phyloP scores from a whole-genome alignment of 2,113 vertebrate genomes.

The Microtus richardsoni region DNA sequence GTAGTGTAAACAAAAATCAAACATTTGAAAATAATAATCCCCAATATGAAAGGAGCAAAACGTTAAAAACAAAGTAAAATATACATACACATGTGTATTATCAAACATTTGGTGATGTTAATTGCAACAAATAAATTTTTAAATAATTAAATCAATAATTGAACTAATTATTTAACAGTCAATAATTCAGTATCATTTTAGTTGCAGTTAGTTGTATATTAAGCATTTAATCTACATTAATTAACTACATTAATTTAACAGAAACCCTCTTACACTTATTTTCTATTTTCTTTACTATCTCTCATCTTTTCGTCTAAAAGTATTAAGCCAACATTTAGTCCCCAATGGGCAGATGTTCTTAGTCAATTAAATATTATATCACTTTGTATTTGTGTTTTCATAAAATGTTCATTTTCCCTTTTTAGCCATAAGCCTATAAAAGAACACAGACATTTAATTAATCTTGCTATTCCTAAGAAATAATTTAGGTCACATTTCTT shows the following conservation, averaged over 20 bases:
- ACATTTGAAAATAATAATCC: no score
- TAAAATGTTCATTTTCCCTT: not conserved
- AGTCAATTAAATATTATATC: not conserved
- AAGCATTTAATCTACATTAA: slow-evolving; percentile 6
- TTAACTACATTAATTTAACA: not conserved
- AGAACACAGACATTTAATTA: not conserved
- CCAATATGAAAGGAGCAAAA: not conserved
- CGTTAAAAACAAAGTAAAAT: not conserved
- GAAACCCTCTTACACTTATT: not conserved
- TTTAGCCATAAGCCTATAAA: not conserved
- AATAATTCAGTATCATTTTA: not conserved
- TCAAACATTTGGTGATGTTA: not conserved
- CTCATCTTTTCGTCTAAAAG: not conserved
- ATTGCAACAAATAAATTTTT: not conserved
- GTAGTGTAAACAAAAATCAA: no score
- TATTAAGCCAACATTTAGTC: not conserved
- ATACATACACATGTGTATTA: not conserved
- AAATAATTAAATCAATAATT: not conserved
- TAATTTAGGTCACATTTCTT: not conserved
- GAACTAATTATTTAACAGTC: not conserved
- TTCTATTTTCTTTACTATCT: not conserved
- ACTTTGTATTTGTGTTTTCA: not conserved
- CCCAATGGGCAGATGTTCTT: not conserved
- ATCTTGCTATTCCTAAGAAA: not conserved
- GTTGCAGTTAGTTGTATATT: not conserved